Base-by-base conservation (phyloP, 1,140 invertebrate species). In the Bactericera cockerelli region DNA sequence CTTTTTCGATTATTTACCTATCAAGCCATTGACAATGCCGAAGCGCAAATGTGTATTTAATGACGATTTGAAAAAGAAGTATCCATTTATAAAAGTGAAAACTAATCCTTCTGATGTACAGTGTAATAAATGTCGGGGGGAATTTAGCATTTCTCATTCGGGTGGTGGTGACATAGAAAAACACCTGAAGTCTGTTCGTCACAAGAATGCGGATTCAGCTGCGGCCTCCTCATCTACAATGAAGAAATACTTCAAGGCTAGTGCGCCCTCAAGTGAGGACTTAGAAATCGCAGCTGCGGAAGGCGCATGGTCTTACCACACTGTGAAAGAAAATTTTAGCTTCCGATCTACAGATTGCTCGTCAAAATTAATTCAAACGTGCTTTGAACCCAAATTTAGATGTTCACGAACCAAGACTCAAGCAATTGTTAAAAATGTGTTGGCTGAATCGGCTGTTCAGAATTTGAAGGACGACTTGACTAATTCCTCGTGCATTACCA, bases 281-380 rank as follows among this genome's bases (percentile, higher is more conserved):
- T 39, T 61, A 38, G 31, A 56, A 49, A 24, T 22, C 56, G 55
- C 57, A 54, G 61, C 60, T 39, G 57, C 58, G 56, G 63, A 66
- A 63, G 65, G 59, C 39, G 55, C 60, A 26, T 58, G 64, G 10
- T 62, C 64, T 21, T 67, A 62, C 53, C 66, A 68, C 33, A 67
- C 63, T 6, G 62, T 63, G 16, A 61, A 62, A 21, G 62, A 66
- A 60, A 60, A 64, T 55, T 33, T 62, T 4, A 65, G 62, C 49
- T 67, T 67, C 53, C 63, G 62, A 25, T 65, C 65, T 3, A 65
- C 57, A 59, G 62, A 64, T 57, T 67, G 65, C 61, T 66, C 61
- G 49, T 39, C 64, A 21, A 36, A 57, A 55, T 39, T 66, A 6
- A 25, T 65, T 13, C 26, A 55, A 31, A 57, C 53, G 1, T 2